A percentile compares a stretch with the other conserved stretches of the same genome.
Evolutionary conservation across 2,797 vertebrate species (phyloP).

Genomic region (Ispidina lecontei): DNA sequence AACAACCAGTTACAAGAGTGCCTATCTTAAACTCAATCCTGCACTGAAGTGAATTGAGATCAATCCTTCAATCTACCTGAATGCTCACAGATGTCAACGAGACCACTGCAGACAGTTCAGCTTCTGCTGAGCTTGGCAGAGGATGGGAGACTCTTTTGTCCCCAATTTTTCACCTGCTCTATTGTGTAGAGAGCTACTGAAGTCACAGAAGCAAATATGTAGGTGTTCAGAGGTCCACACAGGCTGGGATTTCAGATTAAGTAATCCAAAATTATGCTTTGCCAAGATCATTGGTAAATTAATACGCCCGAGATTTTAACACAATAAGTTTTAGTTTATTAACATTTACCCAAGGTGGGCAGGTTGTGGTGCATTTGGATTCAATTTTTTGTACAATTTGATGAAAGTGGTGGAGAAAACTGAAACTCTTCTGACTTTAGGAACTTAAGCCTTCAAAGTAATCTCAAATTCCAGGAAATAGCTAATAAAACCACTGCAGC

Average conservation of each 20-base stretch:
- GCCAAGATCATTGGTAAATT: not conserved
- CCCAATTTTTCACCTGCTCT: not conserved
- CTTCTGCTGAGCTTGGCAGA: not conserved
- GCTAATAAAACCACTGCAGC: slow-evolving; percentile 34
- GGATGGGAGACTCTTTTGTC: rapidly evolving
- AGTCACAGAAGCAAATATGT: not conserved
- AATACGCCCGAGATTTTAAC: not conserved
- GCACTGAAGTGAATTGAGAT: not conserved
- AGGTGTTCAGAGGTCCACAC: not conserved
- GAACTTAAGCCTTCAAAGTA: slow-evolving; percentile 15
- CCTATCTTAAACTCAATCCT: not conserved
- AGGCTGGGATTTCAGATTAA: not conserved
- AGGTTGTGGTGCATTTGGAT: not conserved
- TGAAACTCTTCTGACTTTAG: not conserved
- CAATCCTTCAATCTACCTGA: not conserved
- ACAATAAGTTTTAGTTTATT: not conserved
- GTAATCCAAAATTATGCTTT: not conserved
- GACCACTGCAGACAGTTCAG: not conserved
- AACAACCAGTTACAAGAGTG: not conserved
- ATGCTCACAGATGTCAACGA: not conserved
- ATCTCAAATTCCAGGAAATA: slow-evolving; percentile 54
- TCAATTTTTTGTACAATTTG: not conserved
- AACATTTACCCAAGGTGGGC: not conserved
- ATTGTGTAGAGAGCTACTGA: not conserved
- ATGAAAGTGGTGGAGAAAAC: not conserved